A percentile compares a stretch with the other conserved stretches of the same genome.
These are phyloP conservation scores for Peromyscus californicus DNA, from an alignment of 2,113 vertebrate genomes.

Conservation along the genomic window DNA sequence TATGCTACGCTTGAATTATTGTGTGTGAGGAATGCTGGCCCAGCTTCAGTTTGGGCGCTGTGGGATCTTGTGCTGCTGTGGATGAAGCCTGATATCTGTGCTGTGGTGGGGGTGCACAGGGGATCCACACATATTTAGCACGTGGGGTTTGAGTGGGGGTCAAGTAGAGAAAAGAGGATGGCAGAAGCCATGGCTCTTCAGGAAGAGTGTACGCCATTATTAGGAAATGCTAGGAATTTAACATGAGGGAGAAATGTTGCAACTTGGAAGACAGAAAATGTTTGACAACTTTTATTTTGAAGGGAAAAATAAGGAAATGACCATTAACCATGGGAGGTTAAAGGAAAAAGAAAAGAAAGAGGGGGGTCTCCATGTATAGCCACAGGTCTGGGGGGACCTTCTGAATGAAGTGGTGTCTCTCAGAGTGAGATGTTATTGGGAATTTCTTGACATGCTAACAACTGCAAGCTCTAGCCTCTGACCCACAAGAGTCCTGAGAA, in stretches of 20 bases:
- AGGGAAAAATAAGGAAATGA: not conserved
- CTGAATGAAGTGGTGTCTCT: not conserved
- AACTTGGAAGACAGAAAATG: not conserved
- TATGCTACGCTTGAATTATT: not conserved
- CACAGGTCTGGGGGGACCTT: not conserved
- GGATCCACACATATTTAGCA: accelerated
- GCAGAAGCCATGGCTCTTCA: not conserved
- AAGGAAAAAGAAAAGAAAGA: not conserved
- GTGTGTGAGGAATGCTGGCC: not conserved
- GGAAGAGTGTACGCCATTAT: accelerated
- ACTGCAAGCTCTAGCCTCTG: not conserved
- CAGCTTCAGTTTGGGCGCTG: not conserved
- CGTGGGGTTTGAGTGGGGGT: accelerated
- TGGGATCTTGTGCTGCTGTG: not conserved
- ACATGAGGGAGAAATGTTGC: not conserved
- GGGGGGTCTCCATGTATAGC: accelerated
- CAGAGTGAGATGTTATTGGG: not conserved
- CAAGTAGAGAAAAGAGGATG: no score
- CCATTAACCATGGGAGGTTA: not conserved
- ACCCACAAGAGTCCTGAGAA: not conserved
- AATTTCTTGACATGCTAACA: not conserved
- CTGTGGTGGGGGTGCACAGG: not conserved
- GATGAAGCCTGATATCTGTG: not conserved
- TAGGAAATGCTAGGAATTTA: not conserved
- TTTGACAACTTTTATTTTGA: not conserved